Percentiles rank a stretch among this genome's conserved stretches.
These are phyloP conservation scores for Lonchura striata DNA, from an alignment of 2,113 vertebrate species.

Conservation along the genomic window DNA sequence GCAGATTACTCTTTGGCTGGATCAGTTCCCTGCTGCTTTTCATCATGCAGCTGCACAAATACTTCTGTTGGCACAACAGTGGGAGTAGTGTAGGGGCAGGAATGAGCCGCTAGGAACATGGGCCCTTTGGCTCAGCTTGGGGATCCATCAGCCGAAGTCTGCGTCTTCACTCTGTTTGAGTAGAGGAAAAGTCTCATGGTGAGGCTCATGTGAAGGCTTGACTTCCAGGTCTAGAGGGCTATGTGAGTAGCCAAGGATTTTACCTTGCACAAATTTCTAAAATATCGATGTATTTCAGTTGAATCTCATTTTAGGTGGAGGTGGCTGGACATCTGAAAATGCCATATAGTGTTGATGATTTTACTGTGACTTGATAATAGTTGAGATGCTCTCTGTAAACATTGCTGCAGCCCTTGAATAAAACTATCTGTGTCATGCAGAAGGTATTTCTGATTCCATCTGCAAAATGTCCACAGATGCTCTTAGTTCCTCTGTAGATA, in stretches of 20 bases:
- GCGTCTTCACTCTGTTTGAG: not conserved
- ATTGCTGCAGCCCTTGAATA: not conserved
- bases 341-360: not conserved
- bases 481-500: not conserved
- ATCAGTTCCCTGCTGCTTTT: slow-evolving; percentile 49
- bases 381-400: not conserved
- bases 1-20: slow-evolving; percentile 21
- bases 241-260: not conserved
- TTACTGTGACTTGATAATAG: not conserved
- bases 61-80: slow-evolving; percentile 24
- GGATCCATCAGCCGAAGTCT: not conserved
- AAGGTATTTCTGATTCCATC: not conserved
- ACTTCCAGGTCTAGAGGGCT: not conserved
- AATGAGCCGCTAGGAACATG: not conserved
- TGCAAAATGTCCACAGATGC: not conserved
- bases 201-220: not conserved
- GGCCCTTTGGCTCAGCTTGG: not conserved
- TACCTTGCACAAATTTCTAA: not conserved
- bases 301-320: not conserved
- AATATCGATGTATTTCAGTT: not conserved
- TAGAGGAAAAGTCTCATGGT: not conserved
- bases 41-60: slow-evolving; percentile 28
- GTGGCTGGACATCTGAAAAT: not conserved
- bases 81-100: slow-evolving; percentile 1
- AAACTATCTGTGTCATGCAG: not conserved